phyloP scores from a whole-genome alignment of 2,113 vertebrate species.

The Eclectus roratus region DNA sequence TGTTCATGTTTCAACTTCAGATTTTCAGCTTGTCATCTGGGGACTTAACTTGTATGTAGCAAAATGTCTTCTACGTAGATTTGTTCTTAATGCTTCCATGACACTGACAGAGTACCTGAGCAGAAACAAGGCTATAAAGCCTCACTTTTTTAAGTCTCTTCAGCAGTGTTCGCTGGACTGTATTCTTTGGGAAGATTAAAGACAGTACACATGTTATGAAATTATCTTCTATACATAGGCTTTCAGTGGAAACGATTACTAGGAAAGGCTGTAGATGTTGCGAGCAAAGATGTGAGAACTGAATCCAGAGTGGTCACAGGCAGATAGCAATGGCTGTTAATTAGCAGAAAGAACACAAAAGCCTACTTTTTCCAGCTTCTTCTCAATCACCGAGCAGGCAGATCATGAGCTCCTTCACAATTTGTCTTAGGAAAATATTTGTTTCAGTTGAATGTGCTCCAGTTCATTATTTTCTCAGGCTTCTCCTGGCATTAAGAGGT shows the following conservation, averaged over 20 bases:
- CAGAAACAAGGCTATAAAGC: background rate
- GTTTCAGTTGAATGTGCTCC: background rate
- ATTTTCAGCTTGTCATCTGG: background rate
- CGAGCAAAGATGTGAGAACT: background rate
- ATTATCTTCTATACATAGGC: rapidly evolving
- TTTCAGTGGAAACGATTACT: background rate
- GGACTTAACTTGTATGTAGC: background rate
- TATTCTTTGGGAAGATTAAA: background rate
- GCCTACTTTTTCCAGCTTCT: background rate
- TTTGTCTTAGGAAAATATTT: background rate
- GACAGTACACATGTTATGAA: background rate
- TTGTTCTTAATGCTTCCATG: background rate
- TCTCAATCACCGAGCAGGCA: background rate
- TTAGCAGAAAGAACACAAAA: background rate
- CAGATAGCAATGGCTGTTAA: background rate
- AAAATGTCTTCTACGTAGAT: background rate
- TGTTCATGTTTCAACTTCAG: background rate
- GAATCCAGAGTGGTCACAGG: background rate
- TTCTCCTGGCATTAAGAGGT: background rate
- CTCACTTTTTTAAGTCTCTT: background rate
- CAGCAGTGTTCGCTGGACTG: background rate
- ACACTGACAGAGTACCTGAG: background rate
- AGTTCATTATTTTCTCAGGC: background rate
- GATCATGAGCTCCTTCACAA: background rate
- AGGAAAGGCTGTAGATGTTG: background rate